A percentile compares a stretch with the other conserved stretches of the same genome.
These are phyloP conservation scores for Etheostoma perlongum DNA, from an alignment of 2,797 vertebrate species.

Conservation along the genomic window DNA sequence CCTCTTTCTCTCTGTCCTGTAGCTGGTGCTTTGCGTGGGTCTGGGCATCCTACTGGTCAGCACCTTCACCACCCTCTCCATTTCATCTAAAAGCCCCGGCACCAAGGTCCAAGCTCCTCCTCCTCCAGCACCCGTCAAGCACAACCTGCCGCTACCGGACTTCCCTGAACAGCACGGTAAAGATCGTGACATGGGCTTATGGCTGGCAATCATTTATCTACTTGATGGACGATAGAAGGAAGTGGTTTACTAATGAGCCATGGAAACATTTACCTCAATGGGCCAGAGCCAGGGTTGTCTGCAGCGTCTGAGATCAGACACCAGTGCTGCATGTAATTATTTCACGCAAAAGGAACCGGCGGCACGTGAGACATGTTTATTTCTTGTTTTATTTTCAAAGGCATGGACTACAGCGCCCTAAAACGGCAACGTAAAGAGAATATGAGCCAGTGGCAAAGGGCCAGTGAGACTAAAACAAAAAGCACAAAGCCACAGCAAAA, in stretches of 20 bases:
- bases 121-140: slow-evolving; percentile 68
- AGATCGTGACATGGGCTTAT: slow-evolving; percentile 47
- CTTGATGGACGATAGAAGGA: slow-evolving; percentile 60
- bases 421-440: slow-evolving; percentile 39
- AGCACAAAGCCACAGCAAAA: slow-evolving; percentile 52
- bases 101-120: slow-evolving; percentile 73
- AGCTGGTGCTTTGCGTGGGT: slow-evolving; percentile 95
- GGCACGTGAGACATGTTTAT: slow-evolving; percentile 49
- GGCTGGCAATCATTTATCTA: slow-evolving; percentile 53
- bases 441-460: slow-evolving; percentile 36
- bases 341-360: slow-evolving; percentile 39
- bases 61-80: slow-evolving; percentile 93
- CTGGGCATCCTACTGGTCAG: slow-evolving; percentile 95
- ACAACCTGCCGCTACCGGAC: slow-evolving; percentile 63
- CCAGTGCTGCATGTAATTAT: slow-evolving; percentile 45
- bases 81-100: slow-evolving; percentile 78
- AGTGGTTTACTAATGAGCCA: slow-evolving; percentile 70
- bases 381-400: slow-evolving; percentile 55
- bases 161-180: slow-evolving; percentile 84
- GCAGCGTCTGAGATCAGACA: slow-evolving; percentile 48
- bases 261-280: slow-evolving; percentile 62
- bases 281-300: slow-evolving; percentile 35
- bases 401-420: slow-evolving; percentile 5
- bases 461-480: slow-evolving; percentile 63
- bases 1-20: slow-evolving; percentile 19